A percentile compares a stretch with the other conserved stretches of the same genome.
Conservation (phyloP, 2,888 invertebrate species). For the Stenichneumon culpator region DNA sequence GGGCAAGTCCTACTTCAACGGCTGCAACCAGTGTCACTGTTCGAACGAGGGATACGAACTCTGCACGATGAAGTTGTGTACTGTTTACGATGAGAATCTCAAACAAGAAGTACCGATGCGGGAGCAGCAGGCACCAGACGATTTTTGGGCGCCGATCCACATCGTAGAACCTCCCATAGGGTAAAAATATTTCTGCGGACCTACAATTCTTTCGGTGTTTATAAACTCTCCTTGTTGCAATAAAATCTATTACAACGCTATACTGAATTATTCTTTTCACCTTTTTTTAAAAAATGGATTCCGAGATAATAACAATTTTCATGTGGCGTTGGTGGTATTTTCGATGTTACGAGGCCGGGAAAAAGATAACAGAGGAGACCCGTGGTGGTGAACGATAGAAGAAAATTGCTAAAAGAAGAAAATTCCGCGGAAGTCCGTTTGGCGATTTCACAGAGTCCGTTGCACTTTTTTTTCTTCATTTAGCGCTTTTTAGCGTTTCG, state of each 20-base stretch:
- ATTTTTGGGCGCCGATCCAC: constrained; percentile 19
- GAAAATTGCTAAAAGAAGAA: constrained; percentile 20
- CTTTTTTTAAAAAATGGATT: neutral
- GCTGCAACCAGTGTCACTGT: constrained; percentile 44
- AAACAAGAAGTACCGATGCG: neutral
- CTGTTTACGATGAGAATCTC: neutral
- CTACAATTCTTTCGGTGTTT: neutral
- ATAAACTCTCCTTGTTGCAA: neutral
- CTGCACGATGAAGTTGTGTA: constrained; percentile 14
- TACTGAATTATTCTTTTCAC: neutral
- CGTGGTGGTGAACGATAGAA: neutral
- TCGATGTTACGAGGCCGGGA: neutral
- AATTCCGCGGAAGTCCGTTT: neutral
- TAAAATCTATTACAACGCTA: neutral
- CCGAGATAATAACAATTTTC: neutral
- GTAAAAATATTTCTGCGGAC: neutral
- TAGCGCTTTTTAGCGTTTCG: neutral
- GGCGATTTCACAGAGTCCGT: constrained; percentile 1
- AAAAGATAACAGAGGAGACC: neutral
- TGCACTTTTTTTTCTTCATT: neutral
- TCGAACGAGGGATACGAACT: neutral
- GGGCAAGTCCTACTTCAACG: constrained; percentile 14
- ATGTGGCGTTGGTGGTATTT: neutral
- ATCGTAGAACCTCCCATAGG: neutral
- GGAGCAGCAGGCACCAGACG: neutral